These are phyloP conservation scores for Apostichopus japonicus DNA, from an alignment of 35 echinoderm and acorn worm species.

Conservation along the genomic window DNA sequence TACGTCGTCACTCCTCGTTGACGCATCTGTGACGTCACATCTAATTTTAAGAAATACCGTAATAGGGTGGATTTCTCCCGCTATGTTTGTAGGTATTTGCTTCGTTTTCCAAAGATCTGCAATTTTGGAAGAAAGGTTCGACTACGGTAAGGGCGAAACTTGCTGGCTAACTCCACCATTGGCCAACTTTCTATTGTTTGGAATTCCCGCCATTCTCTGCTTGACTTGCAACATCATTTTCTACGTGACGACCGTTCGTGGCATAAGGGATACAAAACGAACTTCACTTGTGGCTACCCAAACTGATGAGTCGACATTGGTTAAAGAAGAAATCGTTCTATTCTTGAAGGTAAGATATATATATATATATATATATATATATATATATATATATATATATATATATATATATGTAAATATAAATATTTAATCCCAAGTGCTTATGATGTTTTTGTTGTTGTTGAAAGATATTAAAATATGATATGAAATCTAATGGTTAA, in stretches of 20 bases:
- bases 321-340: conserved; percentile 8
- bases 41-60: background rate
- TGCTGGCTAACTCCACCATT: background rate
- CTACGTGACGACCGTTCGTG: background rate
- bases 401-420: too few species aligned
- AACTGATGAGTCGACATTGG: background rate
- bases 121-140: background rate
- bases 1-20: background rate
- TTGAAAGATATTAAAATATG: too few species aligned
- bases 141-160: background rate
- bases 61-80: background rate
- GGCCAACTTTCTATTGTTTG: conserved; percentile 17
- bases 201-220: background rate
- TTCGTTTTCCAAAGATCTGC: background rate
- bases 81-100: background rate
- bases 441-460: too few species aligned
- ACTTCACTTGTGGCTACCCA: background rate
- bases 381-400: too few species aligned
- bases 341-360: conserved; percentile 6
- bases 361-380: too few species aligned
- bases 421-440: too few species aligned
- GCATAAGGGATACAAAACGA: background rate
- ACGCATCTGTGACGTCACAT: too few species aligned
- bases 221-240: conserved; percentile 7
- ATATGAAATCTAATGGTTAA: too few species aligned